Evolutionary conservation across 2,797 vertebrate species (phyloP).

Genomic region (Bucorvus abyssinicus): DNA sequence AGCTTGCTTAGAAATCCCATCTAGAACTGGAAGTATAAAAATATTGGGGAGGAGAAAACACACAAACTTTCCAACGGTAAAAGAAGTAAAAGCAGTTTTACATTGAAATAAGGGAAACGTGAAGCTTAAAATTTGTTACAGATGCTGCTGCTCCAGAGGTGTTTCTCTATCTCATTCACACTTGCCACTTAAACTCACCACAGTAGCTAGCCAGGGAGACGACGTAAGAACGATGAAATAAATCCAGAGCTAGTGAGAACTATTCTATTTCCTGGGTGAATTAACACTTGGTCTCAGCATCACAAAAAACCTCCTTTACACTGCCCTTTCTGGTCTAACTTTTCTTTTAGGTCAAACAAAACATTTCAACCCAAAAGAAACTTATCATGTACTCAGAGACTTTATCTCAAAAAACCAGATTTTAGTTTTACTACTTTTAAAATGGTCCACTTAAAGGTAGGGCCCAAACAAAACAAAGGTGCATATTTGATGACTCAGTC

Average conservation of each 20-base stretch:
- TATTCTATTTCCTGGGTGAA: neutral
- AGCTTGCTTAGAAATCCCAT: neutral
- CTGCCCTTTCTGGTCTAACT: neutral
- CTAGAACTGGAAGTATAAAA: neutral
- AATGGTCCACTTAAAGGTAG: neutral
- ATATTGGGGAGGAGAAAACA: neutral
- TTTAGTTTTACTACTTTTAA: neutral
- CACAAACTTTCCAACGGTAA: neutral
- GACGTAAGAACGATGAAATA: neutral
- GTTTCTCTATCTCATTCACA: neutral
- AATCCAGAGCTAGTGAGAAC: neutral
- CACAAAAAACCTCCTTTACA: neutral
- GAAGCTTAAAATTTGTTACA: neutral
- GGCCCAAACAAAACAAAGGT: neutral
- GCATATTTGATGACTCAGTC: neutral
- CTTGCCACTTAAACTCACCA: neutral
- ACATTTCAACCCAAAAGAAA: neutral
- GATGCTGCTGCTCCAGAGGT: neutral
- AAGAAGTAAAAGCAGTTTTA: neutral
- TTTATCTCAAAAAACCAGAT: neutral
- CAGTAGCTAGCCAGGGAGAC: neutral
- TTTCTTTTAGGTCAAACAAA: neutral
- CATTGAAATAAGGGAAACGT: neutral
- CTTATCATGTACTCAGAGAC: neutral
- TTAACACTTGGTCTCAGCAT: neutral